A percentile compares a stretch with the other conserved stretches of the same genome.
These are phyloP conservation scores for Calephelis virginiensis DNA, from an alignment of 1,140 invertebrate genomes.

Conservation along the genomic window DNA sequence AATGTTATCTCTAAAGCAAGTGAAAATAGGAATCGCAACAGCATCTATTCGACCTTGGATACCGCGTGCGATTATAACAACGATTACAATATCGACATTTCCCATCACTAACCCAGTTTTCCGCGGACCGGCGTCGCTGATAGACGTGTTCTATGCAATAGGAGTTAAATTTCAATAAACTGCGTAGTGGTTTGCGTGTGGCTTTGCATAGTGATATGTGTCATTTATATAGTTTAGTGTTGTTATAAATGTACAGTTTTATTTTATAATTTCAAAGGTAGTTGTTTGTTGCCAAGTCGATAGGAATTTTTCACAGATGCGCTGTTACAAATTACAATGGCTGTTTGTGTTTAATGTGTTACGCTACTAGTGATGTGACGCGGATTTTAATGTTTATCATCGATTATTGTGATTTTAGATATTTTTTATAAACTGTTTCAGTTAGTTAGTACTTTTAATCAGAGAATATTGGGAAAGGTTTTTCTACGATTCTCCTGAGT, in stretches of 20 bases:
- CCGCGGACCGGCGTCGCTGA: background rate
- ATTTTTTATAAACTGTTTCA: too few species aligned
- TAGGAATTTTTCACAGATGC: background rate
- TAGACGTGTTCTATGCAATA: background rate
- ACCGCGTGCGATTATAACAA: slow-evolving; percentile 10
- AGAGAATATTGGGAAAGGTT: too few species aligned
- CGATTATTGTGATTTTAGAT: too few species aligned
- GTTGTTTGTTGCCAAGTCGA: slow-evolving; percentile 11
- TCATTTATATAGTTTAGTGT: slow-evolving; percentile 1
- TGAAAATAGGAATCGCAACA: background rate
- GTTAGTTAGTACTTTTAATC: too few species aligned
- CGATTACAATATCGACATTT: slow-evolving; percentile 11
- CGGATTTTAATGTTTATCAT: too few species aligned
- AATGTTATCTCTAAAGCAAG: background rate
- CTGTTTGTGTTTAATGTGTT: too few species aligned
- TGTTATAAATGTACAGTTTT: background rate
- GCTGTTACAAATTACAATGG: too few species aligned
- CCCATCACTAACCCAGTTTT: slow-evolving; percentile 14
- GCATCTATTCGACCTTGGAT: background rate
- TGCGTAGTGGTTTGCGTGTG: slow-evolving; percentile 3
- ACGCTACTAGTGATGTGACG: background rate
- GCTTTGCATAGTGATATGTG: background rate
- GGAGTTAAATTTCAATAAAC: background rate
- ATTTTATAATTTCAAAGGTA: background rate
- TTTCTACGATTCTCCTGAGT: too few species aligned